Conservation (phyloP, 2,113 vertebrate genomes). For the Phyllopteryx taeniolatus region DNA sequence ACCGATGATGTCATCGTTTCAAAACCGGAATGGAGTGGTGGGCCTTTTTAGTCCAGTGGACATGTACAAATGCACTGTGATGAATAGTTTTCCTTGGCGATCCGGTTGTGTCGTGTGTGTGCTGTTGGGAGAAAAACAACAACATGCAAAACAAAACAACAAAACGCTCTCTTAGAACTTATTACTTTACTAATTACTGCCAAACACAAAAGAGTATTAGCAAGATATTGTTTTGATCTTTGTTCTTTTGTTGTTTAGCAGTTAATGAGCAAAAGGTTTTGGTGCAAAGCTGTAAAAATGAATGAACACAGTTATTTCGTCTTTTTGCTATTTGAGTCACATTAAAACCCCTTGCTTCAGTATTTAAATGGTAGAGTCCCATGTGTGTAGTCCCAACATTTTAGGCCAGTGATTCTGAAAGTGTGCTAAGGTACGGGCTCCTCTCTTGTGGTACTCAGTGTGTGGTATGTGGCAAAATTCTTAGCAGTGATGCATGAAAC, state of each 20-base stretch:
- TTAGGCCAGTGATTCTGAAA: neutral
- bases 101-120: neutral
- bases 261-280: neutral
- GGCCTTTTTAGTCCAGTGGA: slow-evolving; percentile 29
- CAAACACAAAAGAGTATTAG: neutral
- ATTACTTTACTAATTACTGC: neutral
- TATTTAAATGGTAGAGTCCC: neutral
- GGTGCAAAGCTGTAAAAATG: neutral
- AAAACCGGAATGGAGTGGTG: slow-evolving; percentile 29
- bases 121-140: neutral
- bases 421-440: neutral
- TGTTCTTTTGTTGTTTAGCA: neutral
- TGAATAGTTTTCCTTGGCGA: slow-evolving; percentile 39
- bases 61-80: slow-evolving; percentile 33
- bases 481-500: too few species aligned
- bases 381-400: neutral
- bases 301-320: too few species aligned
- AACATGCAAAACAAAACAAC: neutral
- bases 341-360: neutral
- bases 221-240: neutral
- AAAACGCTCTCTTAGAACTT: neutral
- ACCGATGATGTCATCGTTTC: slow-evolving; percentile 64
- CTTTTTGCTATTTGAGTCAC: too few species aligned
- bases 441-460: too few species aligned
- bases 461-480: too few species aligned